Evolutionary conservation across 2,888 invertebrate genomes (phyloP).

Genomic region (Drosophila bunnanda): DNA sequence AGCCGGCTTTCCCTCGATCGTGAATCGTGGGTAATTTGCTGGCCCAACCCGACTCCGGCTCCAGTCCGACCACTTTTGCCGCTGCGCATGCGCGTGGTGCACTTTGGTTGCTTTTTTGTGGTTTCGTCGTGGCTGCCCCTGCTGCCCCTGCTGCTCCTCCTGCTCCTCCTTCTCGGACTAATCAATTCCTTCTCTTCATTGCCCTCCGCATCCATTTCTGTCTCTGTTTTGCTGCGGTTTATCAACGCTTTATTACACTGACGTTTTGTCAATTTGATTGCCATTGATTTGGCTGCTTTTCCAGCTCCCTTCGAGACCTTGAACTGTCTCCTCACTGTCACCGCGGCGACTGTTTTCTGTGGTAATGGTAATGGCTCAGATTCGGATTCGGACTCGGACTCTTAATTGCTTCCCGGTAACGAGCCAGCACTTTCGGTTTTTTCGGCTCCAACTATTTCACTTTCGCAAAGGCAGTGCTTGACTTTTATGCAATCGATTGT

Average conservation of each 20-base stretch:
- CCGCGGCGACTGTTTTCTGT: constrained; percentile 47
- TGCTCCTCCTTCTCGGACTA: constrained; percentile 43
- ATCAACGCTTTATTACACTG: constrained; percentile 83
- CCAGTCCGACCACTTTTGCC: constrained; percentile 64
- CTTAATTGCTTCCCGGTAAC: constrained; percentile 64
- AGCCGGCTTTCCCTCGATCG: constrained; percentile 36
- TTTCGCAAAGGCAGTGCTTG: constrained; percentile 29
- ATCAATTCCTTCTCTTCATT: constrained; percentile 68
- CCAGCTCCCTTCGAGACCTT: constrained; percentile 56
- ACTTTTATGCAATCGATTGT: constrained; percentile 44
- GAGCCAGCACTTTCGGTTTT: constrained; percentile 59
- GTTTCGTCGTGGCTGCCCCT: constrained; percentile 43
- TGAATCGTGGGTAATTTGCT: constrained; percentile 75
- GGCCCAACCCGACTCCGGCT: constrained; percentile 47
- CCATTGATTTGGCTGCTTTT: constrained; percentile 75
- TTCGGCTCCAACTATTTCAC: constrained; percentile 31
- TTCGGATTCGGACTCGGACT: constrained; percentile 14
- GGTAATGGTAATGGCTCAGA: constrained; percentile 61
- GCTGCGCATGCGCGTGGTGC: constrained; percentile 56
- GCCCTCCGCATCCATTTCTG: constrained; percentile 29
- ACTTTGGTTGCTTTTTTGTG: constrained; percentile 45
- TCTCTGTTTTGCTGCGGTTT: constrained; percentile 66
- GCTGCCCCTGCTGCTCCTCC: constrained; percentile 3
- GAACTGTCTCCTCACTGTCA: constrained; percentile 58
- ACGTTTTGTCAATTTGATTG: constrained; percentile 83